Evolutionary conservation across 2,888 invertebrate species (phyloP).

Genomic region (Petrophora chlorosata): DNA sequence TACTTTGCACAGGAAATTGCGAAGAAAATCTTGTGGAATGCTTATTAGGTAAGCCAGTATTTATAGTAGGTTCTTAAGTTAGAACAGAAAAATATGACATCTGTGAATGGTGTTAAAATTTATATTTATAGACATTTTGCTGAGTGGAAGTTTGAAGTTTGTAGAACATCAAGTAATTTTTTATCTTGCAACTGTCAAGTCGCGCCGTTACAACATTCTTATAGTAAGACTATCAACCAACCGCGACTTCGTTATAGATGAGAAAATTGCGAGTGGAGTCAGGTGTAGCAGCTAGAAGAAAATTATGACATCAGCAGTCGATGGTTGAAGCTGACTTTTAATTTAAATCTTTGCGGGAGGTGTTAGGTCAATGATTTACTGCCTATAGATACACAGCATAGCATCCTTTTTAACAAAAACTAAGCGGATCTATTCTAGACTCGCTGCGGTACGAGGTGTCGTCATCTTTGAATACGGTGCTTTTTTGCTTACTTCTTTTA

Average conservation of each 20-base stretch:
- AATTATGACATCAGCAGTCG: too few species aligned
- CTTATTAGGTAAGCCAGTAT: conserved; percentile 10
- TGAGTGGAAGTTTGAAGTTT: too few species aligned
- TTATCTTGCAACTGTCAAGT: too few species aligned
- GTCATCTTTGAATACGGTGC: conserved; percentile 48
- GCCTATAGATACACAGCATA: conserved; percentile 13
- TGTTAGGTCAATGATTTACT: conserved; percentile 17
- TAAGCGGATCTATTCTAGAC: conserved; percentile 44
- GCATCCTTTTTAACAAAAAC: conserved; percentile 36
- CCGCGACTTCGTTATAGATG: too few species aligned
- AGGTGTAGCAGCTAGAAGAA: too few species aligned
- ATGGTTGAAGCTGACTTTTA: too few species aligned
- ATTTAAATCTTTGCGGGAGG: conserved; percentile 3
- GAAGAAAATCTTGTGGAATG: conserved; percentile 42
- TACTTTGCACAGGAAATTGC: conserved; percentile 60
- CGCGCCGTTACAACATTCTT: too few species aligned
- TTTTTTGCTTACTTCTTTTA: conserved; percentile 29
- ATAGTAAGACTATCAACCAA: too few species aligned
- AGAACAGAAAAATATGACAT: conserved; percentile 10
- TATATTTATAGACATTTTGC: background rate
- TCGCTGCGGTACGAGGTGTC: conserved; percentile 44
- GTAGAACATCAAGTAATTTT: too few species aligned
- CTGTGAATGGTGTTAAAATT: conserved; percentile 15
- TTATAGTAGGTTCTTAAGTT: conserved; percentile 13
- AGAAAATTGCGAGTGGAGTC: too few species aligned